phyloP scores from a whole-genome alignment of 2,888 invertebrate genomes.

The Trypoxylon attenuatum region DNA sequence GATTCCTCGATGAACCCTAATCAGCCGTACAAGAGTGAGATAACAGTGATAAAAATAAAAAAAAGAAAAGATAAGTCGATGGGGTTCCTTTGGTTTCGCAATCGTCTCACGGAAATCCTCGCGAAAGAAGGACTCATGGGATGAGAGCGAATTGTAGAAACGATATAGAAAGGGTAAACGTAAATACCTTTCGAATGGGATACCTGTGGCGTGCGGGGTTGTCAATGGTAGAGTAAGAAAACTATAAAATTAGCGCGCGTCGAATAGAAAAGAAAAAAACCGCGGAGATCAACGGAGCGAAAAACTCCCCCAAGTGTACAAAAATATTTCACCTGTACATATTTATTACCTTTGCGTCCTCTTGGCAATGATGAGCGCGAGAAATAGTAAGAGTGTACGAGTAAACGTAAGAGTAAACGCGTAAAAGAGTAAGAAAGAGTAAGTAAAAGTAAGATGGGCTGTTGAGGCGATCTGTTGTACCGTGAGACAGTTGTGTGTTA shows the following conservation, averaged over 20 bases:
- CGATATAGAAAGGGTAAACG: not conserved
- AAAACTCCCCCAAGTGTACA: slow-evolving; percentile 59
- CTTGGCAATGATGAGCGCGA: slow-evolving; percentile 1
- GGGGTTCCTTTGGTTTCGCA: no score
- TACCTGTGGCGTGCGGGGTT: not conserved
- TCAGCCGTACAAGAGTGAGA: slow-evolving; percentile 5
- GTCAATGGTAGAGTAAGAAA: not conserved
- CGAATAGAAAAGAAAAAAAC: not conserved
- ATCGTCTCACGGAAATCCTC: no score
- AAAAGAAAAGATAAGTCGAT: not conserved
- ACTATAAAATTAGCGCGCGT: not conserved
- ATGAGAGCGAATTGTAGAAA: not conserved
- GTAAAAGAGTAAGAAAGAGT: slow-evolving; percentile 8
- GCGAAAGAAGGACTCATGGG: not conserved
- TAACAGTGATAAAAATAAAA: not conserved
- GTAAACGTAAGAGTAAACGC: not conserved
- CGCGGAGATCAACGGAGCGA: not conserved
- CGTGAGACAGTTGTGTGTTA: not conserved
- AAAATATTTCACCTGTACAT: slow-evolving; percentile 67
- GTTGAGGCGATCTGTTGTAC: no score
- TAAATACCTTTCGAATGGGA: no score
- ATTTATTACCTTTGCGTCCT: slow-evolving; percentile 51
- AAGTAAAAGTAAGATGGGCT: slow-evolving; percentile 20
- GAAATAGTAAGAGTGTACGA: not conserved
- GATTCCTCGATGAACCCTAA: slow-evolving; percentile 14